Percentiles rank a stretch among this genome's conserved stretches.
These are phyloP conservation scores for Sabellastarte sp. DNA, from an alignment of 2,888 invertebrate species.

Conservation along the genomic window DNA sequence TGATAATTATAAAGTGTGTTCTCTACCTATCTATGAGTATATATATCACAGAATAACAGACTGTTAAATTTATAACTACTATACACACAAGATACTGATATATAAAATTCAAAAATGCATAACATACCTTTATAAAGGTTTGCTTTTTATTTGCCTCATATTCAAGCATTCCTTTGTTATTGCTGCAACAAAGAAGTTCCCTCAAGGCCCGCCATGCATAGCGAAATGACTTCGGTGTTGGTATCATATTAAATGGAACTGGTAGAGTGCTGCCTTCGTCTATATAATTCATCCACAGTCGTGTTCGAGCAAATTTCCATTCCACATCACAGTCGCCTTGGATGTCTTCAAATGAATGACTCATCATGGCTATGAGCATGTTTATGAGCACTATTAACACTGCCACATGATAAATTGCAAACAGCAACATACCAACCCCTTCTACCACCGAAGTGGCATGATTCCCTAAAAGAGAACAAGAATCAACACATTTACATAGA, in stretches of 20 bases:
- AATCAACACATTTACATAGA: too few relatives aligned
- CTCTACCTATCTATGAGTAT: too few relatives aligned
- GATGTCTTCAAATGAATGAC: slow-evolving; percentile 73
- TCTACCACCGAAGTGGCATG: slow-evolving; percentile 44
- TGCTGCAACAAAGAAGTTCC: slow-evolving; percentile 3
- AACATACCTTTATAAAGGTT: slow-evolving; percentile 55
- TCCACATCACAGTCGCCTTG: slow-evolving; percentile 66
- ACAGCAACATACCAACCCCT: slow-evolving; percentile 68
- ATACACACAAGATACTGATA: too few relatives aligned
- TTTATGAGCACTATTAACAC: slow-evolving; percentile 74
- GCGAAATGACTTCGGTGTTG: slow-evolving; percentile 52
- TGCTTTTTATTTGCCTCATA: slow-evolving; percentile 44
- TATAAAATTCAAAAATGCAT: too few relatives aligned
- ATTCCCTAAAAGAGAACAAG: too few relatives aligned
- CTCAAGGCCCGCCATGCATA: slow-evolving; percentile 39
- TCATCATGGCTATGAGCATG: slow-evolving; percentile 76
- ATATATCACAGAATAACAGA: too few relatives aligned
- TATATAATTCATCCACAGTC: slow-evolving; percentile 74
- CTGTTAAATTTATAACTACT: too few relatives aligned
- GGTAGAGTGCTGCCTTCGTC: slow-evolving; percentile 71
- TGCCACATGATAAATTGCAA: slow-evolving; percentile 68
- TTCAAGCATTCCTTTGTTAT: slow-evolving; percentile 33
- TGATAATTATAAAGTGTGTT: too few relatives aligned
- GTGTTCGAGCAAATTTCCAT: slow-evolving; percentile 76
- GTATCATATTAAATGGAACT: slow-evolving; percentile 70